These are phyloP conservation scores for Streptopelia turtur DNA, from an alignment of 2,797 vertebrate genomes.

Conservation along the genomic window DNA sequence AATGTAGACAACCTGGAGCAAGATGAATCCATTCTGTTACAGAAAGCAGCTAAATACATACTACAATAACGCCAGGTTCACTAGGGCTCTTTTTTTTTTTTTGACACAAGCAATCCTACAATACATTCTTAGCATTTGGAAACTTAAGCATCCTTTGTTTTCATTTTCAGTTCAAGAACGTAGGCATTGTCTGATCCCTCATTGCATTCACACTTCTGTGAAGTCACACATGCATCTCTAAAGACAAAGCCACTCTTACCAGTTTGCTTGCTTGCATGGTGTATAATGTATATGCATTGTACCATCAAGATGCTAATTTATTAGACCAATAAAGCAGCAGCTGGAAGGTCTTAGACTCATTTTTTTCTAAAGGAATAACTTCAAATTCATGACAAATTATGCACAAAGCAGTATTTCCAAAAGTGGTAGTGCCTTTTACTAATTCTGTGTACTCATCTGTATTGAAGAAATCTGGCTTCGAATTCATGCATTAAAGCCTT, in stretches of 20 bases:
- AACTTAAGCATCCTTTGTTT: not conserved
- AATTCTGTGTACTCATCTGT: conserved; percentile 67
- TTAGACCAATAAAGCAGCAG: conserved; percentile 68
- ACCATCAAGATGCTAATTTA: conserved; percentile 52
- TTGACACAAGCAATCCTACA: not conserved
- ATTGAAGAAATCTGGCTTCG: conserved; percentile 59
- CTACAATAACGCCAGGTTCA: not conserved
- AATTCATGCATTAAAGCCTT: conserved; percentile 33
- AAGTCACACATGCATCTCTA: not conserved
- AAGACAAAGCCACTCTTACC: not conserved
- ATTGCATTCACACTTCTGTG: not conserved
- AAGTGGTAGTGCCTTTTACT: conserved; percentile 59
- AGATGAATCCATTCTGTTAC: not conserved
- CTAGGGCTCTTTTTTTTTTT: not conserved
- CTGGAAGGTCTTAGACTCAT: conserved; percentile 68
- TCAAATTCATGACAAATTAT: conserved; percentile 64
- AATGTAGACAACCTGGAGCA: not conserved
- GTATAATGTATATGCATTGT: not conserved
- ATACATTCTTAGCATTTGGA: rapidly evolving
- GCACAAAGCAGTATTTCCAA: conserved; percentile 58
- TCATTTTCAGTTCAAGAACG: not conserved
- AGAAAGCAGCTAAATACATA: not conserved
- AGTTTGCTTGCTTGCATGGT: conserved; percentile 20
- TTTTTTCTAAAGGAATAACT: conserved; percentile 64
- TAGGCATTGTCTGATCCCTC: not conserved